Conservation (phyloP, 2,797 vertebrate species). For the Anguilla anguilla region DNA sequence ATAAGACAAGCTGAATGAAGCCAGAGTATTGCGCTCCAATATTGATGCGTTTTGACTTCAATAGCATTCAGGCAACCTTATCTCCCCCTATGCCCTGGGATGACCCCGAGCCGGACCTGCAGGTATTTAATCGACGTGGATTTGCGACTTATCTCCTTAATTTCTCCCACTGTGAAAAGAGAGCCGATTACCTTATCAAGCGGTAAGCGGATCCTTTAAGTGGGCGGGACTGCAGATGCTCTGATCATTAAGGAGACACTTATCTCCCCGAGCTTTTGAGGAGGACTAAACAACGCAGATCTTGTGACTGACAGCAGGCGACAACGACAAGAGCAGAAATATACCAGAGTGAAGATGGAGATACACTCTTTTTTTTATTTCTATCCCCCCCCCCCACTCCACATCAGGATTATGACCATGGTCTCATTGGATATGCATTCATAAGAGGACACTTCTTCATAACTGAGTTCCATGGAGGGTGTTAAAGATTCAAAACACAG, state of each 20-base stretch:
- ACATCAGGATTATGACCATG: background rate
- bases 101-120: slow-evolving; percentile 33
- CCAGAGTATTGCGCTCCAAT: slow-evolving; percentile 43
- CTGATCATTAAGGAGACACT: slow-evolving; percentile 29
- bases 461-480: background rate
- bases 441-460: background rate
- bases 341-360: background rate
- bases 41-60: slow-evolving; percentile 49
- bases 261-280: slow-evolving; percentile 45
- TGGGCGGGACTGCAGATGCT: slow-evolving; percentile 44
- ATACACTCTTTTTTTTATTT: background rate
- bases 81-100: slow-evolving; percentile 38
- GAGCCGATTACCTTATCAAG: slow-evolving; percentile 50
- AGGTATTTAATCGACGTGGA: slow-evolving; percentile 62
- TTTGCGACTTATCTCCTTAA: slow-evolving; percentile 54
- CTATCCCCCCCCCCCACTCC: background rate
- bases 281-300: slow-evolving; percentile 39
- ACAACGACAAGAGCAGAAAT: slow-evolving; percentile 9
- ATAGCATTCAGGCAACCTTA: slow-evolving; percentile 46
- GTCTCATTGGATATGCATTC: background rate
- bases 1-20: background rate
- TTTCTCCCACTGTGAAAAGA: slow-evolving; percentile 49
- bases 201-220: slow-evolving; percentile 41
- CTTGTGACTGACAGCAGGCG: slow-evolving; percentile 32
- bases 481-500: no score